Evolutionary conservation across 2,888 invertebrate species (phyloP), one percentile per base, ranked within the genome.

Genomic region (Platycheirus albimanus): DNA sequence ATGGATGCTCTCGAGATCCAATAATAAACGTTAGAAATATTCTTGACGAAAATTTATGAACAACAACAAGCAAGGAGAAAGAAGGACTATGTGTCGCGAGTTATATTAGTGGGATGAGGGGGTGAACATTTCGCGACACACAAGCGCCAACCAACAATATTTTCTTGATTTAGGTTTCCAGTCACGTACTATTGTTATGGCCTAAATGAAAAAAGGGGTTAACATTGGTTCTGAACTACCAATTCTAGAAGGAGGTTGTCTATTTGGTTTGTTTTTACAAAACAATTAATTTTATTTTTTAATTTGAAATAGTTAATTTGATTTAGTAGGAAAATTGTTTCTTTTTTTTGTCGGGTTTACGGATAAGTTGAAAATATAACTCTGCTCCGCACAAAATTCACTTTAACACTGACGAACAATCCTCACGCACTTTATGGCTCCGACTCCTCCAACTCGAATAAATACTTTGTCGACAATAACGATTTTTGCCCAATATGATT

Each of bases 391-490:
- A 56, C 64, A 54, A 74, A 78, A 83, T 72, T 78, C 83, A 83
- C 78, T 78, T 83, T 56, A 78, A 74, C 56, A 83, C 78, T 78
- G 74, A 43, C 78, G 56, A 74, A 78, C 72, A 83, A 74, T 56
- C 72, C 83, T 83, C 83, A 78, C 83, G 83, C 83, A 83, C 81
- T 83, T 83, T 83, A 38, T 77, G 63, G 72, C 77, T 83, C 77
- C 77, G 78, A 83, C 77, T 83, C 69, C 77, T 45, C 66, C 64
- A 72, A 78, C 72, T 66, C 77, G 66, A 45, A 66, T 47, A 51
- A 45, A 69, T 69, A 69, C 69, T 1, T 1, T 33, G 30, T 66
- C 72, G 47, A 66, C 58, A 24, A 72, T 19, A 19, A 45, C 10
- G 19, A 15, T 64, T 58, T 75, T 71, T 70, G 71, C 33, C 66